phyloP scores from a whole-genome alignment of 2,888 invertebrate genomes.

The Ypsolopha scabrella region DNA sequence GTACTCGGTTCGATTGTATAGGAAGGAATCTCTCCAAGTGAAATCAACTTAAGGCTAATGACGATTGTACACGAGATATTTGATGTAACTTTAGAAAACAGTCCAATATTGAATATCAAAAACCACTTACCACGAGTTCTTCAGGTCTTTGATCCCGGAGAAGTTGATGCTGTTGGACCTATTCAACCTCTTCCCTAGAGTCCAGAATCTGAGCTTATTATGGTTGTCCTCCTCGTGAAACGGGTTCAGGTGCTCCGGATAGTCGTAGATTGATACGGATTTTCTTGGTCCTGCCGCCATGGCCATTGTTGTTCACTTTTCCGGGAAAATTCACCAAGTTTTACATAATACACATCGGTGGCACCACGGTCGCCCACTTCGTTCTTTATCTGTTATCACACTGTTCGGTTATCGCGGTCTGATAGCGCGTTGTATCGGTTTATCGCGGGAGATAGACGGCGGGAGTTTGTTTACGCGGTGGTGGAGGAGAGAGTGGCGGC shows the following conservation, averaged over 20 bases:
- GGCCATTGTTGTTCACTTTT: conserved; percentile 36
- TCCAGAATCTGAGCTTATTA: conserved; percentile 73
- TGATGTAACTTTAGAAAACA: neutral
- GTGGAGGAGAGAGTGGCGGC: conserved; percentile 4
- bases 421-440: conserved; percentile 49
- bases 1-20: neutral
- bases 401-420: conserved; percentile 48
- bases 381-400: conserved; percentile 61
- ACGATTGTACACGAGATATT: neutral
- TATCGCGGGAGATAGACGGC: conserved; percentile 57
- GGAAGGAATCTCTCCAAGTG: neutral
- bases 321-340: conserved; percentile 31
- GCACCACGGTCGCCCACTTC: conserved; percentile 43
- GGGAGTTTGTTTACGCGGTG: conserved; percentile 51
- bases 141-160: conserved; percentile 65
- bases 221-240: conserved; percentile 78
- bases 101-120: neutral
- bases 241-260: conserved; percentile 83
- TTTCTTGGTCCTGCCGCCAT: conserved; percentile 56
- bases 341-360: conserved; percentile 54
- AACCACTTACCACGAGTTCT: conserved; percentile 70
- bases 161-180: conserved; percentile 74
- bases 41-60: neutral
- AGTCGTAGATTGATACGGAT: conserved; percentile 73
- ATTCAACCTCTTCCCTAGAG: conserved; percentile 57